Percentiles rank a stretch among this genome's conserved stretches.
Conservation (phyloP, 2,888 invertebrate species). For the Emmelina monodactyla region DNA sequence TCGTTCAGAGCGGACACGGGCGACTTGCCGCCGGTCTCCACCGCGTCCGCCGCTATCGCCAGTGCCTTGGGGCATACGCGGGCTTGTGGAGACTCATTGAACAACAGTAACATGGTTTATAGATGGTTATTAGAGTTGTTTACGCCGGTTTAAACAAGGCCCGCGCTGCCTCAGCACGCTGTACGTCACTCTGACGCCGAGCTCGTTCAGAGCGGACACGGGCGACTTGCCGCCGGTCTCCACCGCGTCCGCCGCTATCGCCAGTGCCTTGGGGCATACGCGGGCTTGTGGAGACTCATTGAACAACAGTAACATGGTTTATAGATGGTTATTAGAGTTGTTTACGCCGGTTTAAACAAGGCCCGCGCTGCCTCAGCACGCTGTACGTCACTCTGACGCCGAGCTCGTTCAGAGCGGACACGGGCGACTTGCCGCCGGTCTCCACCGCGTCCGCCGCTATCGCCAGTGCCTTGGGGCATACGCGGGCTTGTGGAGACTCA, state of each 20-base stretch:
- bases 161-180: slow-evolving; percentile 79
- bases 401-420: slow-evolving; percentile 85
- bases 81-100: too few species aligned
- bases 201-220: slow-evolving; percentile 84
- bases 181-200: slow-evolving; percentile 81
- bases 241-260: slow-evolving; percentile 46
- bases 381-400: slow-evolving; percentile 80
- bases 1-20: slow-evolving; percentile 87
- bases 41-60: slow-evolving; percentile 43
- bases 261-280: too few species aligned
- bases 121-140: too few species aligned
- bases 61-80: too few species aligned
- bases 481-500: too few species aligned
- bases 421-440: slow-evolving; percentile 65
- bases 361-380: slow-evolving; percentile 80
- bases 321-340: too few species aligned
- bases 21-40: slow-evolving; percentile 55
- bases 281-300: too few species aligned
- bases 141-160: too few species aligned
- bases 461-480: slow-evolving; percentile 48
- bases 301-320: too few species aligned
- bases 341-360: too few species aligned
- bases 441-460: slow-evolving; percentile 52
- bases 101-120: too few species aligned
- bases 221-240: slow-evolving; percentile 65